Evolutionary conservation across 92 coral and sea anemone species (phyloP).

Genomic region (Bergia sp.): DNA sequence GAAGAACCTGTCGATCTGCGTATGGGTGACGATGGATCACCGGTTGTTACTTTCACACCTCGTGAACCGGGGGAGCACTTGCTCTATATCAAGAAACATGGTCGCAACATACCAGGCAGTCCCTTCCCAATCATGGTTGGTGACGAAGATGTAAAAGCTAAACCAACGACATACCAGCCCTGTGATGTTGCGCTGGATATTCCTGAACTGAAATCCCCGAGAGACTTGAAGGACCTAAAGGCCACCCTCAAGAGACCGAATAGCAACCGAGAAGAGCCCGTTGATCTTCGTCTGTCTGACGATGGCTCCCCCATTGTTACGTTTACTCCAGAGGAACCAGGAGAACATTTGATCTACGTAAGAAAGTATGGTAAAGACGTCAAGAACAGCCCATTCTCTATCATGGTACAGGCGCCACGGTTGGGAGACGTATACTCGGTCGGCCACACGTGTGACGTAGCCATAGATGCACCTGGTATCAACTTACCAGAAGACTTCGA

Average conservation of each 20-base stretch:
- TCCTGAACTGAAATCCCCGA: slow-evolving; percentile 52
- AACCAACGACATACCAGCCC: slow-evolving; percentile 36
- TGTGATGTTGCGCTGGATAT: slow-evolving; percentile 63
- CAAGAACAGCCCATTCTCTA: slow-evolving; percentile 97
- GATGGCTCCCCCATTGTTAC: slow-evolving; percentile 91
- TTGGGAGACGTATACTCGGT: slow-evolving; percentile 94
- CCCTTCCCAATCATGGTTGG: slow-evolving; percentile 63
- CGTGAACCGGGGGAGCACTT: slow-evolving; percentile 54
- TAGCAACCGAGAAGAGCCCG: slow-evolving; percentile 85
- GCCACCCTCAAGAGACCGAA: slow-evolving; percentile 92
- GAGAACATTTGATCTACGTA: slow-evolving; percentile 92
- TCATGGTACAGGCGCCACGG: slow-evolving; percentile 97
- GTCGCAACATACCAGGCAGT: slow-evolving; percentile 52
- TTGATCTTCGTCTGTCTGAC: slow-evolving; percentile 75
- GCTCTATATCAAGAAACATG: slow-evolving; percentile 43
- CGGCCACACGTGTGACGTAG: slow-evolving; percentile 94
- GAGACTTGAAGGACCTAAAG: slow-evolving; percentile 56
- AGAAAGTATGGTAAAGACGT: slow-evolving; percentile 82
- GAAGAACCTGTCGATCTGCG: slow-evolving; percentile 54
- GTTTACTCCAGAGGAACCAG: slow-evolving; percentile 93
- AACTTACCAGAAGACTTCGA: slow-evolving; percentile 81
- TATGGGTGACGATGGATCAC: slow-evolving; percentile 26
- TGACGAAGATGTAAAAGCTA: slow-evolving; percentile 37
- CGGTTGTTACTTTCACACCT: slow-evolving; percentile 54
- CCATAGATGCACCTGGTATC: slow-evolving; percentile 61